Conservation (phyloP, 2,888 invertebrate genomes). For the Stenichneumon culpator region DNA sequence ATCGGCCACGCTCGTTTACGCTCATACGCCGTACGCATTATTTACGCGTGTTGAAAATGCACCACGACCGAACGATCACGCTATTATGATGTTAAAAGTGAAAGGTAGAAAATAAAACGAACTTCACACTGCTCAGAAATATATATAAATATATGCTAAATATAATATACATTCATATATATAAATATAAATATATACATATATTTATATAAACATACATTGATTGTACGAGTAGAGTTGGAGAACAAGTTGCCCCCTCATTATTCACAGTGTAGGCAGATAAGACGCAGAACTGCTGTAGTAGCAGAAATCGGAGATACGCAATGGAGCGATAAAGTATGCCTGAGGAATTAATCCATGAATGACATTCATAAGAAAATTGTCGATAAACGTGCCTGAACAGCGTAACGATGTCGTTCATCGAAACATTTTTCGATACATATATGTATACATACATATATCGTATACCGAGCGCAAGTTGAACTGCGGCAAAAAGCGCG, state of each 20-base stretch:
- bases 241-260: constrained; percentile 13
- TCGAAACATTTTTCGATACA: constrained; percentile 21
- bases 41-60: constrained; percentile 34
- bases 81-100: constrained; percentile 65
- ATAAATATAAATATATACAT: neutral
- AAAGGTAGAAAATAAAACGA: constrained; percentile 56
- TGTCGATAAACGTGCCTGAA: constrained; percentile 39
- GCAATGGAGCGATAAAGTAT: neutral
- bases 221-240: neutral
- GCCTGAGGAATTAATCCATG: constrained; percentile 21
- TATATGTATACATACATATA: neutral
- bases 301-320: neutral
- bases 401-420: constrained; percentile 36
- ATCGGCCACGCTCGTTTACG: constrained; percentile 51
- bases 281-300: constrained; percentile 2
- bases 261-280: constrained; percentile 10
- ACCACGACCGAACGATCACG: constrained; percentile 45
- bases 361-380: constrained; percentile 40
- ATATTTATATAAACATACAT: neutral
- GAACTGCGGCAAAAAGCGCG: constrained; percentile 29
- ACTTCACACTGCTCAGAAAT: constrained; percentile 8
- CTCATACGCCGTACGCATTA: constrained; percentile 35
- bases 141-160: neutral
- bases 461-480: constrained; percentile 20
- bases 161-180: neutral